Conservation (phyloP, 2,888 invertebrate genomes). For the Perdita meconis region DNA sequence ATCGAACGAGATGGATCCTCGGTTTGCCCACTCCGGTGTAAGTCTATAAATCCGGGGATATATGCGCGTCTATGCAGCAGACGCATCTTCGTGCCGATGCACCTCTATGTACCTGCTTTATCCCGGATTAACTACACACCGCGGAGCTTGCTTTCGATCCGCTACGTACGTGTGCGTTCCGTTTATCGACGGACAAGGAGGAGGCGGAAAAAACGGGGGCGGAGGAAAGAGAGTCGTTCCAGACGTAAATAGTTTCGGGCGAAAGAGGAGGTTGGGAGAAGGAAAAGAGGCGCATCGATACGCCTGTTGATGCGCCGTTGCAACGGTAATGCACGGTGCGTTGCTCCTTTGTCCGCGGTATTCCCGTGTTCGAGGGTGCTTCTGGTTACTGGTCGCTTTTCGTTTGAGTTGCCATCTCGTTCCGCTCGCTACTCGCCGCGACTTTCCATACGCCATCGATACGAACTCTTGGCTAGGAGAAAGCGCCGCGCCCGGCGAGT, state of each 20-base stretch:
- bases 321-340: conserved; percentile 1
- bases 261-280: too few species aligned
- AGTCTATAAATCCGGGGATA: conserved; percentile 59
- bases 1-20: conserved; percentile 29
- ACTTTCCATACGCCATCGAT: conserved; percentile 14
- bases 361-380: conserved; percentile 3
- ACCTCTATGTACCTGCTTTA: conserved; percentile 57
- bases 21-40: conserved; percentile 24
- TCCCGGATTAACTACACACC: conserved; percentile 62
- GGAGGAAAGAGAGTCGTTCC: neutral
- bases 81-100: conserved; percentile 52
- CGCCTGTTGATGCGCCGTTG: conserved; percentile 13
- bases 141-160: conserved; percentile 46
- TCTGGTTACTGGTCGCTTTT: neutral
- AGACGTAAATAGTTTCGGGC: conserved; percentile 33
- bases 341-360: neutral
- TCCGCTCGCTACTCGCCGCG: neutral
- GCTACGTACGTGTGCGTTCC: neutral
- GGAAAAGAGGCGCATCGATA: conserved; percentile 27
- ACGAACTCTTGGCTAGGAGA: conserved; percentile 2
- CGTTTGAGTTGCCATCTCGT: conserved; percentile 15
- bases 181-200: too few species aligned
- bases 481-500: neutral
- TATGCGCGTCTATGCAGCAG: conserved; percentile 34
- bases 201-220: neutral